These are phyloP conservation scores for Drosophila yakuba DNA, from an alignment of 1,140 invertebrate species.

Conservation along the genomic window DNA sequence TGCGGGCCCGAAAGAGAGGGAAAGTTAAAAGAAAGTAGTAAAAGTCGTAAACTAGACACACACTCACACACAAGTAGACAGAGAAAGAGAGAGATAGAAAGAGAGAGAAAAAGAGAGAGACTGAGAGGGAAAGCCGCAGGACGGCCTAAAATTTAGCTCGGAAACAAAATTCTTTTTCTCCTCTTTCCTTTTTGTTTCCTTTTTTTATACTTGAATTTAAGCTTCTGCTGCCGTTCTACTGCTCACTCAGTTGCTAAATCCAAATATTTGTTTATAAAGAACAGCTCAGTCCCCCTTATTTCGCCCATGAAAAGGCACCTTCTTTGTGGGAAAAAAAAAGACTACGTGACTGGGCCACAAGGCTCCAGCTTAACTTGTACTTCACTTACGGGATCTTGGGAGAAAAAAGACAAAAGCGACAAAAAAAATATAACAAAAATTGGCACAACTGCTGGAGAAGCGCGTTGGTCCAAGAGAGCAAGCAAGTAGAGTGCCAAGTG, in stretches of 20 bases:
- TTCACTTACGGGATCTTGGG: conserved; percentile 17
- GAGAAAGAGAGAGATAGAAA: background rate
- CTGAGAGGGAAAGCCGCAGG: conserved; percentile 7
- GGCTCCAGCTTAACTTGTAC: conserved; percentile 60
- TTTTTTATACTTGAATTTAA: conserved; percentile 21
- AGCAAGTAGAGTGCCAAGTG: conserved; percentile 27
- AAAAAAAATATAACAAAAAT: background rate
- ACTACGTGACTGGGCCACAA: conserved; percentile 63
- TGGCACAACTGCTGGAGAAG: background rate
- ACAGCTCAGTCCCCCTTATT: conserved; percentile 27
- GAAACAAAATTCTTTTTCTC: conserved; percentile 34
- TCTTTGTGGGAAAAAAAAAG: background rate
- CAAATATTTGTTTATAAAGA: conserved; percentile 80
- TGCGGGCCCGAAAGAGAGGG: background rate
- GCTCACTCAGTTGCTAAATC: conserved; percentile 67
- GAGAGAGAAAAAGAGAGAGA: background rate
- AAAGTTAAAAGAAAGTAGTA: conserved; percentile 39
- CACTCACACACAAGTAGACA: conserved; percentile 15
- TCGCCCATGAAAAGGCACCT: background rate
- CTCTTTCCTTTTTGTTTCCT: conserved; percentile 1
- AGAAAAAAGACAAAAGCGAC: background rate
- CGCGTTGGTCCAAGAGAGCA: conserved; percentile 1
- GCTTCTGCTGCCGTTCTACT: conserved; percentile 10
- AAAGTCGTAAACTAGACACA: conserved; percentile 52
- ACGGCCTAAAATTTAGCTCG: conserved; percentile 49